Base-by-base conservation (phyloP, 2,113 vertebrate genomes). In the Nansenia antarctica region DNA sequence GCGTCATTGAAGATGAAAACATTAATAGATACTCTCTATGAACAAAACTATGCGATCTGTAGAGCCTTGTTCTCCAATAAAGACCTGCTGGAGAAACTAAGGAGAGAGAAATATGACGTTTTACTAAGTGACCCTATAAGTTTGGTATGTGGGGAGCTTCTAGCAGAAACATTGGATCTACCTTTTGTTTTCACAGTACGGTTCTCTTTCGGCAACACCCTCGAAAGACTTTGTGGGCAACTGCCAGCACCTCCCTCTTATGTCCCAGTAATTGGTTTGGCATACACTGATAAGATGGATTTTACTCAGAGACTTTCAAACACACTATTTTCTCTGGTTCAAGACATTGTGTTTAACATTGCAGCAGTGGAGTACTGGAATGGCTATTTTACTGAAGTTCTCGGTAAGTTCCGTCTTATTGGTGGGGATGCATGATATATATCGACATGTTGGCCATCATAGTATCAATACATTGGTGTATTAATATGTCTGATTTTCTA, bases 1-100 rank as follows among this genome's bases (percentile, higher is more conserved):
- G 68, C 55, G n/a, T 70, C 49, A 2, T 18, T 65, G 20, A 84
- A 67, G 34, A 9, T 76, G 26, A 72, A 55, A 14, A 49, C 22
- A 11, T 45, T 90, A 1, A 9, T 86, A 0, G 9, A 62, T 1
- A 14, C 0, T 2, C 57, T 65, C 22, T 83, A 76, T 15, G 6
- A 1, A n/a, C 42, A 90, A 31, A 89, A 87, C 57, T 72, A 65
- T 31, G 24, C 90, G 0, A 73, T 89, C 67, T 94, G 93, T 0
- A 82, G 92, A 0, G 73, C 76, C 0, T 78, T 92, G 39, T 66
- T 93, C 29, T 74, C 70, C 34, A 84, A 87, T 24, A 30, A 0
- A 26, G 78, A 87, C 18, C 58, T 94, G 47, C 82, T 94, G 82
- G 66, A 81, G 53, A 92, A 15, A 63, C 82, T 93, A 73, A 55